Conservation (phyloP, 2,797 vertebrate species). For the Parauchenoglanis punctatus region DNA sequence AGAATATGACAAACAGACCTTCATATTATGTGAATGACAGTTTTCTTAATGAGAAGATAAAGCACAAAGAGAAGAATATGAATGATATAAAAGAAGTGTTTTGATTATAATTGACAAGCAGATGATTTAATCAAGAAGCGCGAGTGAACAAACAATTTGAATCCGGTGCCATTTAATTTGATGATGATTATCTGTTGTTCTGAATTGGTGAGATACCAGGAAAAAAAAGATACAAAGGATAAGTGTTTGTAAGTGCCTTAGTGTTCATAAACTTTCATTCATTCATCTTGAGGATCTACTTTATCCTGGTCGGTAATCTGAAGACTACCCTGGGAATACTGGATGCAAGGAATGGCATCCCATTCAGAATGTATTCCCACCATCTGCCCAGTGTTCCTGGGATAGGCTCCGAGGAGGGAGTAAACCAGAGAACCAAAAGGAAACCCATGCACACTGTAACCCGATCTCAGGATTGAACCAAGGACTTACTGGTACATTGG, state of each 20-base stretch:
- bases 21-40: neutral
- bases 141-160: constrained; percentile 70
- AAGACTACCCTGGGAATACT: neutral
- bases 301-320: neutral
- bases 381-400: neutral
- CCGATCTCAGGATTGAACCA: neutral
- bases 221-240: neutral
- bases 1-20: neutral
- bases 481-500: neutral
- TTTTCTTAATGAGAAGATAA: neutral
- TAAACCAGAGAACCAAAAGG: neutral
- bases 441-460: neutral
- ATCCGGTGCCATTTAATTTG: constrained; percentile 86
- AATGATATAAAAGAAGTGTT: constrained; percentile 59
- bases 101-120: constrained; percentile 93
- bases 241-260: neutral
- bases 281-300: neutral
- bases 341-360: neutral
- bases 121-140: constrained; percentile 79
- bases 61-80: neutral
- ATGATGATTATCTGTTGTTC: constrained; percentile 40
- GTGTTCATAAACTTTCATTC: neutral
- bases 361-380: neutral
- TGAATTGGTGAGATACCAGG: constrained; percentile 43
- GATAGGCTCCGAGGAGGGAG: too few relatives aligned